phyloP scores from a whole-genome alignment of 2,888 invertebrate genomes.

The Andrena trimmerana region DNA sequence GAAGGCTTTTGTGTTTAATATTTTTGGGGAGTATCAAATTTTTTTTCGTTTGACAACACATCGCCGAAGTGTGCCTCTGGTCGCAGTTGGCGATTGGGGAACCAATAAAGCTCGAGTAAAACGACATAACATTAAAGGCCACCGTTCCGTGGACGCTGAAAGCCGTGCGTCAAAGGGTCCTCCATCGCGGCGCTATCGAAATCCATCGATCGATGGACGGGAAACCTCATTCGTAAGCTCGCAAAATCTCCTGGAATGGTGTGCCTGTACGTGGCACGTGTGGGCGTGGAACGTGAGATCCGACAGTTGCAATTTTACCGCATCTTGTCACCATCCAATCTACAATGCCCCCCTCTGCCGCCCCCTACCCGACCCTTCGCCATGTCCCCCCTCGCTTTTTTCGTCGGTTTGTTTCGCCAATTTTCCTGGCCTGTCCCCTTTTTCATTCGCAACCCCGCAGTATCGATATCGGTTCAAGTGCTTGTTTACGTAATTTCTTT shows the following conservation, averaged over 20 bases:
- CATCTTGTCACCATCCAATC: conserved; percentile 63
- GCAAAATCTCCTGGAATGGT: conserved; percentile 46
- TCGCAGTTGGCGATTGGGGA: not conserved
- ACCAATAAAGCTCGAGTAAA: conserved; percentile 31
- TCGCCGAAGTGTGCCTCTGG: not conserved
- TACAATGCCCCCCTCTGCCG: conserved; percentile 36
- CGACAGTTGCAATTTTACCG: conserved; percentile 72
- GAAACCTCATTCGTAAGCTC: conserved; percentile 51
- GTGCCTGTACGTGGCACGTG: conserved; percentile 55
- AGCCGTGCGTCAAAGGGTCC: conserved; percentile 43
- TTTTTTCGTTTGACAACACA: not conserved
- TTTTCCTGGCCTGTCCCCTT: conserved; percentile 4
- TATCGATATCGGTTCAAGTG: conserved; percentile 16
- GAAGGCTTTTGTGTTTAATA: too few species aligned
- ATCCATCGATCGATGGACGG: conserved; percentile 49
- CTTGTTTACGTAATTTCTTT: conserved; percentile 18
- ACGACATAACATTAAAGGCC: conserved; percentile 50
- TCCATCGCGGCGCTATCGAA: conserved; percentile 5
- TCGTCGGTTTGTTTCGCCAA: conserved; percentile 35
- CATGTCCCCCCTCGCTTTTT: conserved; percentile 14
- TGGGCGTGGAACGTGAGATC: conserved; percentile 63
- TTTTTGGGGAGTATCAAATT: not conserved
- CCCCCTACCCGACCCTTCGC: conserved; percentile 17
- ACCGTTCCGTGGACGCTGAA: conserved; percentile 31
- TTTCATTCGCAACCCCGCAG: not conserved